Evolutionary conservation across 2,888 invertebrate genomes (phyloP).

Genomic region (Orthosia cruda): DNA sequence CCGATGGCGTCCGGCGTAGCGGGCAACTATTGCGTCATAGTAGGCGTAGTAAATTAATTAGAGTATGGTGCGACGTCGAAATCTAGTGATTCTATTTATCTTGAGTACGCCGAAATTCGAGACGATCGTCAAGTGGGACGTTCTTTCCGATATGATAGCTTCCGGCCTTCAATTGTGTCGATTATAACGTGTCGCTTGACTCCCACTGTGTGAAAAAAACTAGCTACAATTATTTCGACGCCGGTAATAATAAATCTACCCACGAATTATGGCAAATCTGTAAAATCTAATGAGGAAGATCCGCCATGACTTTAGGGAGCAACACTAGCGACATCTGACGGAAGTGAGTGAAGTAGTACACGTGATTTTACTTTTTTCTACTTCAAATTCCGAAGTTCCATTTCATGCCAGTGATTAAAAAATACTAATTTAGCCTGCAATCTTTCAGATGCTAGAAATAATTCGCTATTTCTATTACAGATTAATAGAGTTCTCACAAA

Average conservation of each 20-base stretch:
- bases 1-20: conserved; percentile 76
- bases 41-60: conserved; percentile 83
- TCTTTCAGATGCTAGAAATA: not conserved
- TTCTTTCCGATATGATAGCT: conserved; percentile 79
- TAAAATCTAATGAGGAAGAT: conserved; percentile 88
- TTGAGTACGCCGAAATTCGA: conserved; percentile 87
- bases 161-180: conserved; percentile 76
- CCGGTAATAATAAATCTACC: conserved; percentile 89
- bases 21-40: conserved; percentile 86
- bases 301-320: conserved; percentile 89
- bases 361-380: conserved; percentile 87
- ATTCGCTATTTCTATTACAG: not conserved
- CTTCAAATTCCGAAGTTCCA: conserved; percentile 83
- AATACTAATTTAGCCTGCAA: conserved; percentile 6
- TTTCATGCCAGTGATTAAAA: conserved; percentile 80
- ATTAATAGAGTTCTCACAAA: not conserved
- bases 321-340: conserved; percentile 89
- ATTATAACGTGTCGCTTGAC: conserved; percentile 81
- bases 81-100: conserved; percentile 82
- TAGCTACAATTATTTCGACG: conserved; percentile 85
- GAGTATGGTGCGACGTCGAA: conserved; percentile 82
- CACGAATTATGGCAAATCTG: conserved; percentile 88
- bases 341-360: conserved; percentile 80
- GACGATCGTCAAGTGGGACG: conserved; percentile 84
- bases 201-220: conserved; percentile 83